Percentiles rank a stretch among this genome's conserved stretches.
Evolutionary conservation across 2,113 vertebrate species (phyloP).

Genomic region (Callorhinus ursinus): DNA sequence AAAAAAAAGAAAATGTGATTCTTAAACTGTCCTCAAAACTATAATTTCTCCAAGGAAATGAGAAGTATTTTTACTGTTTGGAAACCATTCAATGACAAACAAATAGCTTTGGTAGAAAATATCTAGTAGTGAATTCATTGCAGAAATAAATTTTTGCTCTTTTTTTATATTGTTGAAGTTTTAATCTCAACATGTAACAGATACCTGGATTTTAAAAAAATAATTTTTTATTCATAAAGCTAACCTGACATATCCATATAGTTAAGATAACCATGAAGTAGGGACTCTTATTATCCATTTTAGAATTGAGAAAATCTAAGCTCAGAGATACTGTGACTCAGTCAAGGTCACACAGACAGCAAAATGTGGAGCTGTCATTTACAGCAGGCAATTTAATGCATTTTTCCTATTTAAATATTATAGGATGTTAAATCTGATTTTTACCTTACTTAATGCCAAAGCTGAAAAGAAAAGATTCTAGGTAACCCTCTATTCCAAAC

Average conservation of each 20-base stretch:
- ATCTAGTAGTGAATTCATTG: constrained; percentile 11
- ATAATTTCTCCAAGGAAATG: constrained; percentile 6
- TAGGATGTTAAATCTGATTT: not conserved
- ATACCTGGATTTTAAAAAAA: not conserved
- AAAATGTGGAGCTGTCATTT: not conserved
- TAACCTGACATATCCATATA: not conserved
- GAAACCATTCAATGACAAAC: not conserved
- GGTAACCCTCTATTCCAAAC: not conserved
- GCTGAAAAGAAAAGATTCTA: not conserved
- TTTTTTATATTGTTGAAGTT: not conserved
- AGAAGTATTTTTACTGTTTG: not conserved
- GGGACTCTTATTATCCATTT: not conserved
- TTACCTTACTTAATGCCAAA: not conserved
- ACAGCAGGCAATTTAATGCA: not conserved
- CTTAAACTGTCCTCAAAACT: not conserved
- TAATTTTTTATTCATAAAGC: not conserved
- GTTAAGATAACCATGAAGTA: not conserved
- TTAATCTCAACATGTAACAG: not conserved
- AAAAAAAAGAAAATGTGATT: not conserved
- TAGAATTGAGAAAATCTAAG: not conserved
- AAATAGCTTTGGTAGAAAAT: not conserved
- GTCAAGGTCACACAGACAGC: not conserved
- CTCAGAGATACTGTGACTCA: not conserved
- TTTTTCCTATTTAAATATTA: not conserved
- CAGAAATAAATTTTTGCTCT: not conserved